Base-by-base conservation (phyloP, 1,140 invertebrate species). In the Frieseomelitta varia region DNA sequence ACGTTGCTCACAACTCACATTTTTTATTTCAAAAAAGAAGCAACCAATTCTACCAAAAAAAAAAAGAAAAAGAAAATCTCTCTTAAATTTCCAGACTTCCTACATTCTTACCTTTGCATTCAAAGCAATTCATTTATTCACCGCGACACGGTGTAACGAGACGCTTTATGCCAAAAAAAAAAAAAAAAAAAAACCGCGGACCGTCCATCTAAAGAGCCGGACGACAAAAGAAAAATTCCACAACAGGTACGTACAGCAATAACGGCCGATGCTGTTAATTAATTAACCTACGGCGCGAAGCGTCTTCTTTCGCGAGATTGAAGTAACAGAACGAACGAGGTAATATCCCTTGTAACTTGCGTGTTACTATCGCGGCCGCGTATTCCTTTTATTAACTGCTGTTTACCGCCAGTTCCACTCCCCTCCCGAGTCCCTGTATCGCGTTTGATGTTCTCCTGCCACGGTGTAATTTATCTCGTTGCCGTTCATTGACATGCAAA, bases 401-500 rank as follows among this genome's bases (percentile, higher is more conserved):
- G 73, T 53, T 69, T 47, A 39, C n/a, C 24, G 8, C 39, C 39
- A 47, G 39, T 47, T 56, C 4, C 15, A 4, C 0, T 1, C 17
- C 0, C 55, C 55, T 21, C 15, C 4, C 12, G 30, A 14, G 73
- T 55, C 21, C 0, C 3, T 1, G 55, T 61, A 79, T 79, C 75
- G 39, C 47, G n/a, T 51, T 71, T 68, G 65, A 84, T 79, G 77
- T 79, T 58, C 55, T 34, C 81, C 63, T 24, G 53, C 58, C 21
- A 71, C 67, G 67, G 63, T 53, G 55, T 58, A 68, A 79, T 84
- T 79, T 69, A 69, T 84, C 81, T 79, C 14, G 76, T 61, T n/a
- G 67, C 17, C 56, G 67, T 53, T 71, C 77, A 77, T 67, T 75
- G 71, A 72, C 85, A 84, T 77, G 85, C 85, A 87, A 80, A 85